Conservation (phyloP, 2,888 invertebrate species). For the Dicyrtomina minuta region DNA sequence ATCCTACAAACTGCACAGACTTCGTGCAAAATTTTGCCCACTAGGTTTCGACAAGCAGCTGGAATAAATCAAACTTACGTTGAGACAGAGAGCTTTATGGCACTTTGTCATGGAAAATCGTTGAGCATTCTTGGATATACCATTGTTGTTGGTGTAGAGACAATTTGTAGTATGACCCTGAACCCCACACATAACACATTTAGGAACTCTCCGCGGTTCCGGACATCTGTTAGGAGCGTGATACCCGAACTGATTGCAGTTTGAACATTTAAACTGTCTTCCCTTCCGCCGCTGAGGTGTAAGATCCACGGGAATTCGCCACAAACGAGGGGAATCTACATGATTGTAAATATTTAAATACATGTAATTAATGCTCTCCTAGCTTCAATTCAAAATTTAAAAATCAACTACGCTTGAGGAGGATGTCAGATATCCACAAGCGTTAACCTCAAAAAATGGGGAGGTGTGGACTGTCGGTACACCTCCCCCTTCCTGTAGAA, state of each 20-base stretch:
- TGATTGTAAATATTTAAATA: not conserved
- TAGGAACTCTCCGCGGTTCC: not conserved
- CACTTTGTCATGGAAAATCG: not conserved
- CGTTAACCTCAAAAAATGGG: too few relatives aligned
- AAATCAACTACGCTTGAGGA: too few relatives aligned
- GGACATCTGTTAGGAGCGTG: conserved; percentile 4
- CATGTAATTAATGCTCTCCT: too few relatives aligned
- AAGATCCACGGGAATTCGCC: not conserved
- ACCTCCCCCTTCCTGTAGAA: too few relatives aligned
- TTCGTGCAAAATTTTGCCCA: too few relatives aligned
- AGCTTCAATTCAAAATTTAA: too few relatives aligned
- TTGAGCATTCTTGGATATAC: not conserved
- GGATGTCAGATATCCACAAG: too few relatives aligned
- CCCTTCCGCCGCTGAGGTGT: not conserved
- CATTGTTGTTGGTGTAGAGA: not conserved
- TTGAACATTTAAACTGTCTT: not conserved
- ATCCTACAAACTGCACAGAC: too few relatives aligned
- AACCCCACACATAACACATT: conserved; percentile 12
- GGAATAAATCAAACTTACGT: conserved; percentile 4
- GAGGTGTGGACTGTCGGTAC: too few relatives aligned
- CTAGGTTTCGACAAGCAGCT: not conserved
- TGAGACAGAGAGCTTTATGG: not conserved
- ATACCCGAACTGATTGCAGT: conserved; percentile 11
- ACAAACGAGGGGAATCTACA: not conserved
- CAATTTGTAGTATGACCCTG: not conserved